phyloP scores from a whole-genome alignment of 2,888 invertebrate species.

The Caenorhabditis sp. region DNA sequence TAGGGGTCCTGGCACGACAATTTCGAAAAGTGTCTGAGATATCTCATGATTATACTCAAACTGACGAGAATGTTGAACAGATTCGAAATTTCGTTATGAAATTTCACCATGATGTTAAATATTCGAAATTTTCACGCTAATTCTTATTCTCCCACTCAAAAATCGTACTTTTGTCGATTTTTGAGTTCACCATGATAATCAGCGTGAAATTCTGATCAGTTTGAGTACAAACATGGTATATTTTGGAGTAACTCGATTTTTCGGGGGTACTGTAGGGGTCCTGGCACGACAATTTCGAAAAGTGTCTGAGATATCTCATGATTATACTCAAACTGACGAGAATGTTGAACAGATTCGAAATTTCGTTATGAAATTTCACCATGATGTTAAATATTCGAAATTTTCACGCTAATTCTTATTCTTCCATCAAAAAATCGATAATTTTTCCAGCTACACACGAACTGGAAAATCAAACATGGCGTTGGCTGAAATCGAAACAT shows the following conservation, averaged over 20 bases:
- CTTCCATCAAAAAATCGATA: neutral
- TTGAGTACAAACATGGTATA: neutral
- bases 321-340: neutral
- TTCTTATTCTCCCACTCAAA: too few relatives aligned
- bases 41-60: neutral
- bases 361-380: too few relatives aligned
- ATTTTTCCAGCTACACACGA: constrained; percentile 64
- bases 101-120: too few relatives aligned
- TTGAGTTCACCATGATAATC: constrained; percentile 1
- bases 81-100: too few relatives aligned
- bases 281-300: too few relatives aligned
- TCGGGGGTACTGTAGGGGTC: neutral
- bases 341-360: too few relatives aligned
- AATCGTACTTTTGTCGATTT: neutral
- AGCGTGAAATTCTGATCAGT: neutral
- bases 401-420: too few relatives aligned
- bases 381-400: too few relatives aligned
- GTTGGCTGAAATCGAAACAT: constrained; percentile 71
- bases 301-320: neutral
- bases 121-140: too few relatives aligned
- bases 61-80: too few relatives aligned
- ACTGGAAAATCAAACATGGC: constrained; percentile 72
- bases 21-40: neutral
- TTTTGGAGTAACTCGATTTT: neutral
- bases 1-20: neutral